phyloP scores from a whole-genome alignment of 2,113 vertebrate species.

The Melanostigma gelatinosum region DNA sequence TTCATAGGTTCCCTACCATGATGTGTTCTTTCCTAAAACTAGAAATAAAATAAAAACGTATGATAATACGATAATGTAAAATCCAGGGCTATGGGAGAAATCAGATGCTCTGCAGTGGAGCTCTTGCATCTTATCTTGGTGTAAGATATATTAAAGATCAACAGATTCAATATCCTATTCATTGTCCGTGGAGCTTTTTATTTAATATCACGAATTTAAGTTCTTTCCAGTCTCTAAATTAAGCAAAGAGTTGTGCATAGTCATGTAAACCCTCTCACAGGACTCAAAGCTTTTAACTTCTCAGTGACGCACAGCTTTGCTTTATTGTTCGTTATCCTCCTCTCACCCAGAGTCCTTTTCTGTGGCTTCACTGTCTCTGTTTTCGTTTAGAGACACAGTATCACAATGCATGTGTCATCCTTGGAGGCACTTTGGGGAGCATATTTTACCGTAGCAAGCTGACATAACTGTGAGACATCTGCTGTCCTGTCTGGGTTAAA shows the following conservation, averaged over 20 bases:
- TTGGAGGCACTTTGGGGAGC: neutral
- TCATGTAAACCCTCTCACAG: neutral
- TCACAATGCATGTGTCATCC: neutral
- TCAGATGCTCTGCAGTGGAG: neutral
- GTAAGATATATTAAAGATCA: neutral
- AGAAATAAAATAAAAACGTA: neutral
- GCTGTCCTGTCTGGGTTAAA: neutral
- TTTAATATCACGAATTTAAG: no score
- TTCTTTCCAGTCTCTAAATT: neutral
- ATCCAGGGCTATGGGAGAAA: neutral
- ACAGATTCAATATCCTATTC: neutral
- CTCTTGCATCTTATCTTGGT: neutral
- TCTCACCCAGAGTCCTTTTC: neutral
- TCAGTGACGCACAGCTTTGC: neutral
- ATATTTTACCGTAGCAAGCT: neutral
- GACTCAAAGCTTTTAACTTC: constrained; percentile 2
- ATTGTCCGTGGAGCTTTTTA: neutral
- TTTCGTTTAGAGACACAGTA: neutral
- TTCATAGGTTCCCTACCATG: neutral
- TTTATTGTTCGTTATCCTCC: constrained; percentile 1
- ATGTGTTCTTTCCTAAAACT: neutral
- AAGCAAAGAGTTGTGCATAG: neutral
- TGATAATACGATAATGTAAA: neutral
- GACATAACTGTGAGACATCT: neutral
- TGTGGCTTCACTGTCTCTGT: neutral